Base-by-base conservation (phyloP, 2,888 invertebrate genomes). In the Gastrophysa polygoni region DNA sequence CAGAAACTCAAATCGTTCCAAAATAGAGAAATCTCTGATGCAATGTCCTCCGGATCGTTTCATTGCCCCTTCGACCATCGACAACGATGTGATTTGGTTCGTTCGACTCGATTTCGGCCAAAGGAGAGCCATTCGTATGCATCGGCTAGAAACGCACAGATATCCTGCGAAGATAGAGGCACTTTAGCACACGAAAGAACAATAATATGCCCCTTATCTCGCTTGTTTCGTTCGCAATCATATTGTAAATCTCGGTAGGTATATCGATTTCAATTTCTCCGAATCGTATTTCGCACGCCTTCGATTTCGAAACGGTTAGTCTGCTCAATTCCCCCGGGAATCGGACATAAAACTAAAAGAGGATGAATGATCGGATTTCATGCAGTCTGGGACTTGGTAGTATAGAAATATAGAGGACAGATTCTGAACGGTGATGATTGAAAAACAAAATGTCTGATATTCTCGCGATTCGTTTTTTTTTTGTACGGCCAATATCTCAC, bases 51-150 rank as follows among this genome's bases (percentile, higher is more conserved):
- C 49, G 16, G 6, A 28, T 24, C 10, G 14, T 10, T n/a, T 49
- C 20, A 29, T 34, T 29, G 49, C 29, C 17, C 21, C 21, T 18
- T 8, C 11, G 38, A 14, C 14, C n/a, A 14, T 38, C n/a, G 1
- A 38, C n/a, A 38, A 38, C 66, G 11, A 38, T 3, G 38, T 11
- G 14, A 38, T 32, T 32, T 11, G 11, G 11, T 8, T 10, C 10
- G 10, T 8, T 10, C 2, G 32, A 11, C 32, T 32, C 32, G 2
- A 38, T 14, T 38, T 14, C n/a, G 11, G 11, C 10, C n/a, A 20
- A 46, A 34, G 46, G 14, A 46, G 11, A 46, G 32, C 21, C 20
- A 57, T 57, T 57, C 21, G 47, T 57, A 57, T 56, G 57, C 48
- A 57, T 48, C 29, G 48, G 11, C 32, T 48, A 34, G 57, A 57